Conservation (phyloP, 1,140 invertebrate genomes). For the Eubasilissa regina region DNA sequence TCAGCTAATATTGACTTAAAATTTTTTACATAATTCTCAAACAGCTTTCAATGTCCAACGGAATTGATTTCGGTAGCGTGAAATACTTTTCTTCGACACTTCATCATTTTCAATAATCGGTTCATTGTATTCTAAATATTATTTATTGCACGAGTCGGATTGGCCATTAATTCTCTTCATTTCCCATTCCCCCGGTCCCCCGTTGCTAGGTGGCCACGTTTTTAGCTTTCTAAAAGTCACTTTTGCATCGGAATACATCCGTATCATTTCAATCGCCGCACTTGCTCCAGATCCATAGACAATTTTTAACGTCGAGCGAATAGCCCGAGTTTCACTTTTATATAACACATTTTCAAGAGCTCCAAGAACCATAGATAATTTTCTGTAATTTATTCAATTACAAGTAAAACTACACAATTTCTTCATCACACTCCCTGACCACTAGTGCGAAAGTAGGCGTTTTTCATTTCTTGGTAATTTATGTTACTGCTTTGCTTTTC, state of each 20-base stretch:
- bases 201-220: slow-evolving; percentile 25
- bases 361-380: slow-evolving; percentile 7
- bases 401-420: neutral
- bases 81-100: too few relatives aligned
- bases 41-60: too few relatives aligned
- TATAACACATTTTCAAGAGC: slow-evolving; percentile 40
- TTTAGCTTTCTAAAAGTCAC: slow-evolving; percentile 41
- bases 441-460: neutral
- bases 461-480: neutral
- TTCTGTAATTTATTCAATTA: slow-evolving; percentile 4
- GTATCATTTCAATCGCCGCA: slow-evolving; percentile 22
- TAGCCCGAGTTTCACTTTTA: slow-evolving; percentile 37
- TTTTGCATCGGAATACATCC: slow-evolving; percentile 9
- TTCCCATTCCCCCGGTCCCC: neutral
- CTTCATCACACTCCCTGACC: neutral
- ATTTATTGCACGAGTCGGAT: neutral
- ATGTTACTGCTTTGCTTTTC: too few relatives aligned
- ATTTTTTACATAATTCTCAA: too few relatives aligned
- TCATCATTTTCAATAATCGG: too few relatives aligned
- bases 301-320: slow-evolving; percentile 5
- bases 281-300: slow-evolving; percentile 35
- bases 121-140: too few relatives aligned
- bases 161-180: neutral
- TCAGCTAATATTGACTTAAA: too few relatives aligned
- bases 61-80: too few relatives aligned